Conservation (phyloP, 2,888 invertebrate species). For the Pollenia amentaria region DNA sequence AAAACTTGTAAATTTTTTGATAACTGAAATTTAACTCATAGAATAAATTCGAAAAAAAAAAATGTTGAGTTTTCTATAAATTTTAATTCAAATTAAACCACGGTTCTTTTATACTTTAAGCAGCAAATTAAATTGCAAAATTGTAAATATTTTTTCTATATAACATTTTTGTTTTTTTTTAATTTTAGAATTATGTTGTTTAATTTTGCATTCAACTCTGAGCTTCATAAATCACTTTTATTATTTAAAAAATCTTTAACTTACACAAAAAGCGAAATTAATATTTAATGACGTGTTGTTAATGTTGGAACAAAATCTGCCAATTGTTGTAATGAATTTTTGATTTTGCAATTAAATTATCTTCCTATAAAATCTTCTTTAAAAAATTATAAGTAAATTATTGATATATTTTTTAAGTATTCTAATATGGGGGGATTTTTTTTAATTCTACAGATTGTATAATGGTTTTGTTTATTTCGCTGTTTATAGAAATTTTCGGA, state of each 20-base stretch:
- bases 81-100: not conserved
- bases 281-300: constrained; percentile 30
- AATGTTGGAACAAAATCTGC: constrained; percentile 1
- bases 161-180: not conserved
- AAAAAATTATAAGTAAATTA: not conserved
- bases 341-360: constrained; percentile 16
- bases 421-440: no score
- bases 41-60: no score
- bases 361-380: not conserved
- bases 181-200: not conserved
- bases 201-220: not conserved
- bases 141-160: not conserved
- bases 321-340: constrained; percentile 22
- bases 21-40: no score
- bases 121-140: no score
- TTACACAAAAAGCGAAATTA: constrained; percentile 11
- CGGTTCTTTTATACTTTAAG: not conserved
- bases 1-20: no score
- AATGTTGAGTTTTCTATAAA: no score
- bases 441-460: no score
- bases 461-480: no score
- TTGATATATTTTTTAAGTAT: not conserved
- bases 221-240: constrained; percentile 1
- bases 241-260: constrained; percentile 19
- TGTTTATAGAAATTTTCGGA: no score